Conservation (phyloP, 2,797 vertebrate genomes). For the Tauraco hartlaubi region DNA sequence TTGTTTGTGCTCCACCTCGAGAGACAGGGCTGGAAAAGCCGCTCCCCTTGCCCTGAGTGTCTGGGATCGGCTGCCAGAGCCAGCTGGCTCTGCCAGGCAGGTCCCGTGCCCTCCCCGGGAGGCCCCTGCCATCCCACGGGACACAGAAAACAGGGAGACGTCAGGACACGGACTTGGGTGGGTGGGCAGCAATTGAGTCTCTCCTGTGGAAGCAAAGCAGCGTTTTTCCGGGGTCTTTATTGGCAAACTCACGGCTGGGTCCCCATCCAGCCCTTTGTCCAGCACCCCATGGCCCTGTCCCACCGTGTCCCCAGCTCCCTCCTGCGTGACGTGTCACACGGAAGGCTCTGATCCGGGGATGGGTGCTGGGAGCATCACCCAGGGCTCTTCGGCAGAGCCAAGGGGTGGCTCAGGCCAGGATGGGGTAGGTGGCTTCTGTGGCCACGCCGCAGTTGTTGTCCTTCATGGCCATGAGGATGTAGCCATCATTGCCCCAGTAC, state of each 20-base stretch:
- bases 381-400: neutral
- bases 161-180: neutral
- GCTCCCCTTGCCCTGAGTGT: neutral
- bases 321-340: neutral
- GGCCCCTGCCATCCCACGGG: neutral
- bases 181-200: neutral
- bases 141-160: neutral
- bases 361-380: accelerated
- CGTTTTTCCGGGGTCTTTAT: conserved; percentile 26
- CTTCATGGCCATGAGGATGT: conserved; percentile 90
- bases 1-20: conserved; percentile 16
- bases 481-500: conserved; percentile 88
- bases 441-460: conserved; percentile 89
- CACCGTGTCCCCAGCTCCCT: neutral
- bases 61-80: neutral
- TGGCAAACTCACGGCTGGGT: neutral
- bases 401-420: conserved; percentile 75
- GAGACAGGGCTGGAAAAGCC: neutral
- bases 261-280: neutral
- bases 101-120: neutral
- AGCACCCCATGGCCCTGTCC: neutral
- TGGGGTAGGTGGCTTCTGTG: conserved; percentile 87
- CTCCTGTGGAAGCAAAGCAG: neutral
- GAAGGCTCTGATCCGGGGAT: neutral
- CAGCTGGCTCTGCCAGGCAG: neutral